phyloP scores from a whole-genome alignment of 2,797 vertebrate species.

The Sebastes oblongus region DNA sequence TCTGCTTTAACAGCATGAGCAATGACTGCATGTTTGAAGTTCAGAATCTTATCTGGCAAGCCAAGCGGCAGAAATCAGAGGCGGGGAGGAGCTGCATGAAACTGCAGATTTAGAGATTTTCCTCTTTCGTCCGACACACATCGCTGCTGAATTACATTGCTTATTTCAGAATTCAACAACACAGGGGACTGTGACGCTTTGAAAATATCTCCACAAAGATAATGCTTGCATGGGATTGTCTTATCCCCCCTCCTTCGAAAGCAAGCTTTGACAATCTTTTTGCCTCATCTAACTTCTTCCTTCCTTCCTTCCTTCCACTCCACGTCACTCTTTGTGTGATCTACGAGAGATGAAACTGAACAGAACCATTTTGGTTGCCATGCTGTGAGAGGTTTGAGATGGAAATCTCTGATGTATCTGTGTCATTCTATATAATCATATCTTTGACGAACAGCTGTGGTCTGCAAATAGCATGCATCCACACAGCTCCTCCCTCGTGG shows the following conservation, averaged over 20 bases:
- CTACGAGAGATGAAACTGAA: slow-evolving; percentile 48
- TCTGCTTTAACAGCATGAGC: slow-evolving; percentile 60
- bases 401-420: slow-evolving; percentile 65
- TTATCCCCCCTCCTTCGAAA: slow-evolving; percentile 56
- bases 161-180: slow-evolving; percentile 46
- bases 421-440: slow-evolving; percentile 69
- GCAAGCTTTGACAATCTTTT: slow-evolving; percentile 59
- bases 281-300: slow-evolving; percentile 41
- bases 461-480: slow-evolving; percentile 64
- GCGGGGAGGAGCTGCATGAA: slow-evolving; percentile 62
- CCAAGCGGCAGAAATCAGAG: slow-evolving; percentile 69
- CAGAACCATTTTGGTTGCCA: slow-evolving; percentile 37
- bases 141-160: slow-evolving; percentile 50
- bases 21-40: slow-evolving; percentile 70
- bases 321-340: slow-evolving; percentile 33
- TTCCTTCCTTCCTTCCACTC: not conserved
- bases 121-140: slow-evolving; percentile 46
- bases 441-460: slow-evolving; percentile 77
- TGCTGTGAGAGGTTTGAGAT: slow-evolving; percentile 54
- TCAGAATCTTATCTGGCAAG: slow-evolving; percentile 70
- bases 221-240: slow-evolving; percentile 42
- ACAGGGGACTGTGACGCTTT: slow-evolving; percentile 24
- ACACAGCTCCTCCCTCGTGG: slow-evolving; percentile 25
- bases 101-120: slow-evolving; percentile 70
- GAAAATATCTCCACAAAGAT: slow-evolving; percentile 54